These are phyloP conservation scores for Thereva nobilitata DNA, from an alignment of 2,888 invertebrate genomes.

Conservation along the genomic window DNA sequence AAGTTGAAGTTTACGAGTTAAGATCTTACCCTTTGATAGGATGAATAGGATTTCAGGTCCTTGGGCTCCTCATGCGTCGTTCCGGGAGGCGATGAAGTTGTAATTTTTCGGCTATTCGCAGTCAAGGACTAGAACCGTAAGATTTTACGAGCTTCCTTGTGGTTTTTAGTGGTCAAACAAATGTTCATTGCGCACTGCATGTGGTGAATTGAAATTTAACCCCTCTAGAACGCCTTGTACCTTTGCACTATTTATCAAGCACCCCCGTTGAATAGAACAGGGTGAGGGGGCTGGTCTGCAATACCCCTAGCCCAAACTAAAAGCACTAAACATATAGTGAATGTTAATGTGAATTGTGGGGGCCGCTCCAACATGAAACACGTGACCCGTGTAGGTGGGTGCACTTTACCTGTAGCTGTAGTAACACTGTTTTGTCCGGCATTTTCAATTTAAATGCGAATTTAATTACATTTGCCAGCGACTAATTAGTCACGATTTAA, in stretches of 20 bases:
- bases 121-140: slow-evolving; percentile 16
- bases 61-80: neutral
- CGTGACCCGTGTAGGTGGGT: neutral
- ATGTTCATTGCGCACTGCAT: slow-evolving; percentile 18
- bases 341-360: no score
- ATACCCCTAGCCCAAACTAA: no score
- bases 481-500: slow-evolving; percentile 20
- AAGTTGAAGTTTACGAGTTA: slow-evolving; percentile 24
- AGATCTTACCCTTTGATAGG: slow-evolving; percentile 28
- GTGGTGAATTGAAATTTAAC: slow-evolving; percentile 12
- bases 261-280: neutral
- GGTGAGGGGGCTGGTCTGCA: no score
- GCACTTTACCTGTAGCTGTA: neutral
- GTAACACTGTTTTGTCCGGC: neutral
- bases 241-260: neutral
- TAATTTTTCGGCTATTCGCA: slow-evolving; percentile 29
- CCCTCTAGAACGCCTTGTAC: neutral
- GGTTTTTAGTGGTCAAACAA: slow-evolving; percentile 14
- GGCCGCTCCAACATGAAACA: neutral
- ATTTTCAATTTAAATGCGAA: slow-evolving; percentile 17
- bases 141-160: slow-evolving; percentile 20
- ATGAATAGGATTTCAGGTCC: slow-evolving; percentile 9
- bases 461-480: slow-evolving; percentile 10
- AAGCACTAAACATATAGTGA: no score
- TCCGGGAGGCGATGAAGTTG: slow-evolving; percentile 10